phyloP scores from a whole-genome alignment of 2,113 vertebrate species.

The Rhinoderma darwinii region DNA sequence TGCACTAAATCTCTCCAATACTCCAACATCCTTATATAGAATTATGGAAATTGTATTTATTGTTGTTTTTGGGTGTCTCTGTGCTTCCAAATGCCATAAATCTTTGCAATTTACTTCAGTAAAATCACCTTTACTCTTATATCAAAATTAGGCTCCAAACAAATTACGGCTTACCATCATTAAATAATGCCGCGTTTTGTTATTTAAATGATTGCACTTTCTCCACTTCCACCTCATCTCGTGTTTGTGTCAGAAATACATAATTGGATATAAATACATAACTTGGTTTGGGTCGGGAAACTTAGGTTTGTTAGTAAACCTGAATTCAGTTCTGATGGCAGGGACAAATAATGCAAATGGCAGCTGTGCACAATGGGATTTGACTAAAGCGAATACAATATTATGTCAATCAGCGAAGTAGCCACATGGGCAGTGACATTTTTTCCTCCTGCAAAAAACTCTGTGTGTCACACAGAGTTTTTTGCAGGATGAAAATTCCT shows the following conservation, averaged over 20 bases:
- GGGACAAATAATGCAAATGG: not conserved
- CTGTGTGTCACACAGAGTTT: too few species aligned
- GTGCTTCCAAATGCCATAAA: conserved; percentile 13
- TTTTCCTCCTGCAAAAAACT: too few species aligned
- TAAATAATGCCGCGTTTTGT: not conserved
- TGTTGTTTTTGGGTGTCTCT: not conserved
- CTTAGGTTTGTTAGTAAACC: too few species aligned
- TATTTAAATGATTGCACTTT: not conserved
- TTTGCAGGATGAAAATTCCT: too few species aligned
- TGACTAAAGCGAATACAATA: not conserved
- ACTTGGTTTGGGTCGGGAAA: not conserved
- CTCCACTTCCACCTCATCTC: not conserved
- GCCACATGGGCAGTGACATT: not conserved
- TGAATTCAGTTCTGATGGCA: not conserved
- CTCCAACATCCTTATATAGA: conserved; percentile 32
- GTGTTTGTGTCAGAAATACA: not conserved
- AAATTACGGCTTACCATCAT: not conserved
- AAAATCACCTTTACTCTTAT: conserved; percentile 29
- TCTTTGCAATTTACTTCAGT: conserved; percentile 33
- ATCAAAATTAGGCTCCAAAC: conserved; percentile 35
- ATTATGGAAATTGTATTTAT: conserved; percentile 50
- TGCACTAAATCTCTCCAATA: conserved; percentile 6
- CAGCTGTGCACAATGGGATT: not conserved
- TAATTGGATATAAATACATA: not conserved
- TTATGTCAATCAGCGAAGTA: not conserved